Percentiles rank a stretch among this genome's conserved stretches.
These are phyloP conservation scores for Ricordea florida DNA, from an alignment of 92 coral and sea anemone genomes.

Conservation along the genomic window DNA sequence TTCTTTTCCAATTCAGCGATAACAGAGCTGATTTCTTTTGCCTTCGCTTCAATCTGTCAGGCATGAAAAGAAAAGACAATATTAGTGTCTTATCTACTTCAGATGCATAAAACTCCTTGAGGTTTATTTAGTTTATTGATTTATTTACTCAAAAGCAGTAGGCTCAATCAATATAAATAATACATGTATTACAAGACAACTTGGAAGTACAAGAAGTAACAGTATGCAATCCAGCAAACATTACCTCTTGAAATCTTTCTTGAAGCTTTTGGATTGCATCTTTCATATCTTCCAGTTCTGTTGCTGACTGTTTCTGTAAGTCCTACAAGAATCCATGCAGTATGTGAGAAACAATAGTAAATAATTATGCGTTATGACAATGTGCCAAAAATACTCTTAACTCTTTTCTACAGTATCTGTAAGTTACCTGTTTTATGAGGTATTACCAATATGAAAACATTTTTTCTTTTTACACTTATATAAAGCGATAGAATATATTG, in stretches of 20 bases:
- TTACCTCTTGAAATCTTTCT: constrained; percentile 67
- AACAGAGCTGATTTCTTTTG: constrained; percentile 67
- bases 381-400: no score
- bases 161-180: neutral
- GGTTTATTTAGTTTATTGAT: no score
- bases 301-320: constrained; percentile 76
- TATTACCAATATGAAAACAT: no score
- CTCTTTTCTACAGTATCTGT: no score
- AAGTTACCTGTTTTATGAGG: no score
- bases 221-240: no score
- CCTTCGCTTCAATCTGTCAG: constrained; percentile 69
- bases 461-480: no score
- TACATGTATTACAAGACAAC: neutral
- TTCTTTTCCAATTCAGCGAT: constrained; percentile 84
- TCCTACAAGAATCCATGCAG: constrained; percentile 44
- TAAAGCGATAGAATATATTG: no score
- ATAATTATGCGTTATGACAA: no score
- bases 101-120: no score
- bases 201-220: no score
- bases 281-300: constrained; percentile 76
- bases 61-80: neutral
- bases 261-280: constrained; percentile 70
- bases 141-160: no score
- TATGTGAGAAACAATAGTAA: neutral
- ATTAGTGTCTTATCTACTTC: neutral